These are phyloP conservation scores for Oxygymnocypris stewartii DNA, from an alignment of 2,113 vertebrate species.

Conservation along the genomic window DNA sequence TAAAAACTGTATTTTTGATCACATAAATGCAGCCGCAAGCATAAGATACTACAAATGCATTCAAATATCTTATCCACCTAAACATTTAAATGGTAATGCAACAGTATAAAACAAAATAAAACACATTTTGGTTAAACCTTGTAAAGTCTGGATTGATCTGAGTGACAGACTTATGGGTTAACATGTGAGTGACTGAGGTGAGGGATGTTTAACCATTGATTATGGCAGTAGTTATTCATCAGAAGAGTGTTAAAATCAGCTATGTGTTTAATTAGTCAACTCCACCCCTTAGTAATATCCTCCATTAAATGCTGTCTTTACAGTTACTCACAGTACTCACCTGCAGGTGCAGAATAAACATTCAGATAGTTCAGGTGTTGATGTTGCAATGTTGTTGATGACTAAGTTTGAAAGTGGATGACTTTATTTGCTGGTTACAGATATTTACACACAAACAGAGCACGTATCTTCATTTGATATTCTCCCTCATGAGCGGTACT, in stretches of 20 bases:
- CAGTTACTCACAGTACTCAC: neutral
- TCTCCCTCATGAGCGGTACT: conserved; percentile 60
- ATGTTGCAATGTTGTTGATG: conserved; percentile 10
- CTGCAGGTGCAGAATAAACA: neutral
- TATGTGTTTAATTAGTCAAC: neutral
- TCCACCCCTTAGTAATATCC: neutral
- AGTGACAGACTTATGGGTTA: no score
- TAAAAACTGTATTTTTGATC: neutral
- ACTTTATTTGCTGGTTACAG: conserved; percentile 63
- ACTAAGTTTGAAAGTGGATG: conserved; percentile 43
- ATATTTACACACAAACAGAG: conserved; percentile 56
- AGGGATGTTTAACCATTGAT: neutral
- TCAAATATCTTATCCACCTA: neutral
- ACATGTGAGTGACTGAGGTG: neutral
- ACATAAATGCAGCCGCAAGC: neutral
- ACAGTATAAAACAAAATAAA: neutral
- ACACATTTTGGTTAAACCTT: neutral
- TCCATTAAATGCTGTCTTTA: neutral
- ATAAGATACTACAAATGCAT: neutral
- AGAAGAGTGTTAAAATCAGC: neutral
- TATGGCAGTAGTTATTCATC: neutral
- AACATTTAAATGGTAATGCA: neutral
- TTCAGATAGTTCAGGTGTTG: neutral
- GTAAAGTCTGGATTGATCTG: neutral
- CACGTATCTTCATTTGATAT: conserved; percentile 66